Evolutionary conservation across 1,140 invertebrate genomes (phyloP).

Genomic region (Neoseiulus cucumeris): DNA sequence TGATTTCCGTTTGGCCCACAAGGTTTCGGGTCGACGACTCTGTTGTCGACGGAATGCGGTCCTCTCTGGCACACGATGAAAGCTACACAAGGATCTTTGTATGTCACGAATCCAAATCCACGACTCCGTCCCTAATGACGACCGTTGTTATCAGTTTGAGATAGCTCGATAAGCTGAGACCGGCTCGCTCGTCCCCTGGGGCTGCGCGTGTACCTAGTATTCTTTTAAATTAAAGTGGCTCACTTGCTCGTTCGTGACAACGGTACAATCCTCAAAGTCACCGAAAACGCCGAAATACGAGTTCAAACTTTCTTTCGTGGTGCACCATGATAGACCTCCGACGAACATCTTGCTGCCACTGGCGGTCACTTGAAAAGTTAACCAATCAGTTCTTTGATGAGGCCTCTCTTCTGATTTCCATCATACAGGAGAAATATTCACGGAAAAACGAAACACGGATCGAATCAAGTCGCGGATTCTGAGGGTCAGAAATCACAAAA

Average conservation of each 20-base stretch:
- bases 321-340: slow-evolving; percentile 88
- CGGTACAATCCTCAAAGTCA: background rate
- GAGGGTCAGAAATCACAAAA: no score
- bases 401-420: no score
- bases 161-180: no score
- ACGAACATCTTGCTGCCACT: slow-evolving; percentile 73
- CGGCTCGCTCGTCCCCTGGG: no score
- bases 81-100: slow-evolving; percentile 48
- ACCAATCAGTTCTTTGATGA: no score
- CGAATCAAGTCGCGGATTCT: no score
- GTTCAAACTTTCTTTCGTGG: slow-evolving; percentile 39
- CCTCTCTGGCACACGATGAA: slow-evolving; percentile 7
- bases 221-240: background rate
- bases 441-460: no score
- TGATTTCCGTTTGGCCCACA: slow-evolving; percentile 8
- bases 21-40: slow-evolving; percentile 3
- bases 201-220: no score
- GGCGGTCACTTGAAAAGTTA: no score
- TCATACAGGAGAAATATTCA: no score
- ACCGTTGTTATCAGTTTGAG: no score
- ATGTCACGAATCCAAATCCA: slow-evolving; percentile 92
- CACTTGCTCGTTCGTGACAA: slow-evolving; percentile 5
- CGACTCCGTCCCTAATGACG: slow-evolving; percentile 66
- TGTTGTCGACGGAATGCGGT: slow-evolving; percentile 5
- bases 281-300: slow-evolving; percentile 2